Base-by-base conservation (phyloP, 1,140 invertebrate species). In the Hylaeus anthracinus region DNA sequence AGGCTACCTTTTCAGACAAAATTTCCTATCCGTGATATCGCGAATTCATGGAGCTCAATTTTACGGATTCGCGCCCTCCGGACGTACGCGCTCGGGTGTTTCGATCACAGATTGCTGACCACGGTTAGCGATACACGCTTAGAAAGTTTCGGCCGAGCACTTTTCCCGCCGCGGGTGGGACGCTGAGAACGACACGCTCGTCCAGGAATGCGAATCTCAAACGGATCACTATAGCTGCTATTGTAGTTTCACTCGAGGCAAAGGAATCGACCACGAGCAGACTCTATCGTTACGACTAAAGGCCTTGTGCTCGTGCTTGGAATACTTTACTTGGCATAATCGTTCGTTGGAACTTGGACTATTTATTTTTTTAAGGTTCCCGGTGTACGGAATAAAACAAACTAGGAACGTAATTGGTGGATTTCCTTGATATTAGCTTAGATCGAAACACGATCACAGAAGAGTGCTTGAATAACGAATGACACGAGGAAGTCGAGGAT, bases 141-240 rank as follows among this genome's bases (percentile, higher is more conserved):
- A 91, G 90, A 91, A 91, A 91, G 90, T 91, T 91, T 67, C 86
- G 86, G 83, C 74, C 66, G 81, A 83, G 82, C 88, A 90, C 90
- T 91, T 91, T 91, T 91, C 86, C 89, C 85, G 55, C 76, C 72
- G 39, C 51, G 72, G 71, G 72, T 2, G 51, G 51, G 66, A 63
- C 65, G 72, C 64, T 48, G 76, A 69, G 72, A 82, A 69, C 79
- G 66, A 70, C 26, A 53, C 43, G 71, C 41, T 75, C 79, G 75
- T 79, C 75, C 48, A 74, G 72, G 72, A 86, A 86, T 82, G 75
- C 72, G 64, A 75, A 26, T 45, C 63, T 41, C 65, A 5, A 39
- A 37, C 26, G 74, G 72, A 72, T 64, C 60, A 45, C 39, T 26
- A 26, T 26, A 26, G 26, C 14, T 48, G 55, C 5, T 56, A 45